Evolutionary conservation across 2,113 vertebrate genomes (phyloP).

Genomic region (Misgurnus anguillicaudatus): DNA sequence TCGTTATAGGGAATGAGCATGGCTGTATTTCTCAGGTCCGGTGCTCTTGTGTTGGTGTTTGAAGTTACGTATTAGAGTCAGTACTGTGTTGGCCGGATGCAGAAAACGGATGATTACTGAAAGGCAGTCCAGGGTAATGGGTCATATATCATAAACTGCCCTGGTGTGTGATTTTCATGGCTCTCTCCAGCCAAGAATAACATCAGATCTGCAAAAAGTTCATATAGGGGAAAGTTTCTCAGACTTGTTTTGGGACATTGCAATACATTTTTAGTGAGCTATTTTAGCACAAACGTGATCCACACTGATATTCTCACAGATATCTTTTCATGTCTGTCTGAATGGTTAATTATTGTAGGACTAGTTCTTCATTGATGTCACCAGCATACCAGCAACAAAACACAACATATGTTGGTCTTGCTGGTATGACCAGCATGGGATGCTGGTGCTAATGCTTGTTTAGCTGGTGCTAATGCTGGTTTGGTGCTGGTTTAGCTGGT

Average conservation of each 20-base stretch:
- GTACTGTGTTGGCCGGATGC: constrained; percentile 56
- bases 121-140: constrained; percentile 62
- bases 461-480: too few species aligned
- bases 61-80: constrained; percentile 65
- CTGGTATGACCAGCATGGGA: too few species aligned
- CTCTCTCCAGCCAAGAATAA: constrained; percentile 49
- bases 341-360: too few species aligned
- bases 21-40: constrained; percentile 67
- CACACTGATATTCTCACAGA: background rate
- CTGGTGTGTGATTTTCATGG: constrained; percentile 59
- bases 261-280: background rate
- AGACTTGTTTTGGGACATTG: constrained; percentile 1
- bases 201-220: constrained; percentile 29
- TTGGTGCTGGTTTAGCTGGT: too few species aligned
- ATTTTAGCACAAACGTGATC: background rate
- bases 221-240: constrained; percentile 1
- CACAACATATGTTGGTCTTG: too few species aligned
- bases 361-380: too few species aligned
- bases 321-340: too few species aligned
- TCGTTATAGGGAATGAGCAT: constrained; percentile 72
- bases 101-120: constrained; percentile 68
- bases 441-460: too few species aligned
- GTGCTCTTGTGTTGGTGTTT: constrained; percentile 61
- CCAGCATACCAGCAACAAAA: too few species aligned
- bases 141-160: constrained; percentile 63